A percentile compares a stretch with the other conserved stretches of the same genome.
These are phyloP conservation scores for Agrypnus murinus DNA, from an alignment of 2,888 invertebrate genomes.

Conservation along the genomic window DNA sequence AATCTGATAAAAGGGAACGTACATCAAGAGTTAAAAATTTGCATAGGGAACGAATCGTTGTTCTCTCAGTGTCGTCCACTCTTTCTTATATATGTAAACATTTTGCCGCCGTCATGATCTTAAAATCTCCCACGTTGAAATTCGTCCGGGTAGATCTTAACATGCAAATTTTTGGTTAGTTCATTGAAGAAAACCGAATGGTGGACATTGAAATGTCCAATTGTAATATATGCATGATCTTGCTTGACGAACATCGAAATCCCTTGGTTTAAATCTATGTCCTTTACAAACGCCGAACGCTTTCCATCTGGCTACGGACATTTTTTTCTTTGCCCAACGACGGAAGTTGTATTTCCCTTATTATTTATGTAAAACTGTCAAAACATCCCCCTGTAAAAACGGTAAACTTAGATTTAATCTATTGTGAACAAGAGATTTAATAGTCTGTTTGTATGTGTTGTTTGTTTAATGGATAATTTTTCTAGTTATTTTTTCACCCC, in stretches of 20 bases:
- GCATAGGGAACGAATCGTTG: constrained; percentile 66
- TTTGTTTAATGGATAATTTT: no score
- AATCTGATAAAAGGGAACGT: constrained; percentile 67
- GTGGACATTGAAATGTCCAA: constrained; percentile 47
- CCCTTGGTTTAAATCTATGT: constrained; percentile 39
- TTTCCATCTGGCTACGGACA: constrained; percentile 35
- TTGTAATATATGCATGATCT: constrained; percentile 46
- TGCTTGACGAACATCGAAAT: constrained; percentile 43
- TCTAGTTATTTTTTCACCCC: no score
- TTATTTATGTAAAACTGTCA: neutral
- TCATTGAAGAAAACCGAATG: constrained; percentile 51
- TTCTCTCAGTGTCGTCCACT: constrained; percentile 52
- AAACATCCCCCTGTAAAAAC: no score
- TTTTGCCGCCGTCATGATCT: constrained; percentile 60
- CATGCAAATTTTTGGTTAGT: constrained; percentile 61
- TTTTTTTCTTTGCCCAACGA: neutral
- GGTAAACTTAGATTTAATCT: no score
- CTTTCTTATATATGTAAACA: constrained; percentile 63
- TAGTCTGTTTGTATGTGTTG: no score
- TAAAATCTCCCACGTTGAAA: constrained; percentile 67
- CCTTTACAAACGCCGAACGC: constrained; percentile 25
- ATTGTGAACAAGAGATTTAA: no score
- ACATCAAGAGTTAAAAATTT: constrained; percentile 66
- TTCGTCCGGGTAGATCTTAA: constrained; percentile 59
- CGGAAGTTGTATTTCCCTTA: neutral